Evolutionary conservation across 1,140 invertebrate species (phyloP).

Genomic region (Listronotus bonariensis): DNA sequence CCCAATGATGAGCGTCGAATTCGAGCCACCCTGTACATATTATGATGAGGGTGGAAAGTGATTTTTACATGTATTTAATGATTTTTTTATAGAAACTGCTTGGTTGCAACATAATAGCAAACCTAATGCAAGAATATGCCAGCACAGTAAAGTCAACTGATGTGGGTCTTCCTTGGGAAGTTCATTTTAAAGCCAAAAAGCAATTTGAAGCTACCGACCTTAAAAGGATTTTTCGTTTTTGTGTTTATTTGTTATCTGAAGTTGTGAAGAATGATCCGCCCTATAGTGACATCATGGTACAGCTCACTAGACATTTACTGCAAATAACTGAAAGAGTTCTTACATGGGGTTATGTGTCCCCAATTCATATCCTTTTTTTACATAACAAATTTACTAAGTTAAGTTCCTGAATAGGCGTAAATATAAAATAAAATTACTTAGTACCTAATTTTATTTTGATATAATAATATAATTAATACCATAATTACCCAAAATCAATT

Average conservation of each 20-base stretch:
- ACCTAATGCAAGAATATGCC: slow-evolving; percentile 86
- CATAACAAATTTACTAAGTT: no score
- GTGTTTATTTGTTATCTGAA: slow-evolving; percentile 50
- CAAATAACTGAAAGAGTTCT: slow-evolving; percentile 50
- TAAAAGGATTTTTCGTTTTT: slow-evolving; percentile 72
- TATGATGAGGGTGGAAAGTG: no score
- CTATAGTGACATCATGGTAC: slow-evolving; percentile 42
- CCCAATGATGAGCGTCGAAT: no score
- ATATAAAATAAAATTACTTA: no score
- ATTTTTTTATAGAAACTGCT: slow-evolving; percentile 64
- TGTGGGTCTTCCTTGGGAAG: slow-evolving; percentile 83
- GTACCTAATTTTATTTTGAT: no score
- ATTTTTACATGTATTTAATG: no score
- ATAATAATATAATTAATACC: no score
- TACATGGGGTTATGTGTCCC: slow-evolving; percentile 51
- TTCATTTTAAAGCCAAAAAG: slow-evolving; percentile 82
- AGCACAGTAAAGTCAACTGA: slow-evolving; percentile 83
- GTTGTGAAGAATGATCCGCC: slow-evolving; percentile 52
- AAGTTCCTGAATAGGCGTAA: no score
- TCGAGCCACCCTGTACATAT: no score
- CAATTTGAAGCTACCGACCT: slow-evolving; percentile 82
- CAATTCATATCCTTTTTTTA: slow-evolving; percentile 65
- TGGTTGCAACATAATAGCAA: slow-evolving; percentile 79
- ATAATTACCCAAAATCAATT: no score
- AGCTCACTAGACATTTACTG: slow-evolving; percentile 48